phyloP scores from a whole-genome alignment of 2,113 vertebrate species.

The Thryonomys swinderianus region DNA sequence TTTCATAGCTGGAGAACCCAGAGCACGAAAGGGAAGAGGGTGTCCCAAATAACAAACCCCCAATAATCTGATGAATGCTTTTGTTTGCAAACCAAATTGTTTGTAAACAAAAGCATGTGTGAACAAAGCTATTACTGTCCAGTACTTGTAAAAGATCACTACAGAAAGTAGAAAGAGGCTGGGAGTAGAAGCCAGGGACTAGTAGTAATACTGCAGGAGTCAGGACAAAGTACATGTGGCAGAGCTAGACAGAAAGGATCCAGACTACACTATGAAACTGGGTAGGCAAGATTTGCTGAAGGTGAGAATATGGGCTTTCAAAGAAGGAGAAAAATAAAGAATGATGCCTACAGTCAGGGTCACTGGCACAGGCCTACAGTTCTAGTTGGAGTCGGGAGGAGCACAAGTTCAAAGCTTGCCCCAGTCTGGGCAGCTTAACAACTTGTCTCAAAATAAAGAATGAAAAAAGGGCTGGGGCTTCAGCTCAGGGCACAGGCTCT shows the following conservation, averaged over 20 bases:
- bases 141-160: not conserved
- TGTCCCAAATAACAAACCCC: not conserved
- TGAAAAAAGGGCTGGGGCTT: not conserved
- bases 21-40: not conserved
- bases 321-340: not conserved
- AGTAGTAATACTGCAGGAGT: not conserved
- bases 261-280: not conserved
- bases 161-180: not conserved
- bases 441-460: not conserved
- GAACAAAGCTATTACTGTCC: not conserved
- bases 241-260: not conserved
- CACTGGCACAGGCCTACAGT: not conserved
- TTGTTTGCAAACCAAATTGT: not conserved
- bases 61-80: not conserved
- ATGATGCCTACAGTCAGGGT: not conserved
- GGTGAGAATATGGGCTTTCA: not conserved
- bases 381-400: not conserved
- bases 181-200: not conserved
- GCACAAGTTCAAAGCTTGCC: not conserved
- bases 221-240: too few species aligned
- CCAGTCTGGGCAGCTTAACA: not conserved
- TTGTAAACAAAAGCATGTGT: not conserved
- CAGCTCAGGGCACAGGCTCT: not conserved
- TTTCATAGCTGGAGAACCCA: not conserved
- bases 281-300: not conserved